These are phyloP conservation scores for Callospermophilus lateralis DNA, from an alignment of 2,113 vertebrate species.

Conservation along the genomic window DNA sequence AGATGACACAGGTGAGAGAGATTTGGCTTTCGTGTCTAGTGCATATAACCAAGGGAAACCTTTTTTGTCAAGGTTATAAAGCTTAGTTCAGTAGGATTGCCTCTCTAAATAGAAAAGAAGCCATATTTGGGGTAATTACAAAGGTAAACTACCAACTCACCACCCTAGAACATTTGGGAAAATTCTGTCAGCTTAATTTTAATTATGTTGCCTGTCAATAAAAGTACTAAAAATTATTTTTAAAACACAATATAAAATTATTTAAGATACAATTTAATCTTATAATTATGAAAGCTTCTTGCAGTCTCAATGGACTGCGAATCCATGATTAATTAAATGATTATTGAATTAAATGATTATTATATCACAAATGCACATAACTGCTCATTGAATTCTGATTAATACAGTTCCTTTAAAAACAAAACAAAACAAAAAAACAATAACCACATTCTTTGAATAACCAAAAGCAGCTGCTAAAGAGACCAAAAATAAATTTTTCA, in stretches of 20 bases:
- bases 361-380: not conserved
- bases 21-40: constrained; percentile 44
- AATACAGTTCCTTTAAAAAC: constrained; percentile 40
- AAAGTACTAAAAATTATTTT: constrained; percentile 45
- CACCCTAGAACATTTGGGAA: constrained; percentile 33
- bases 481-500: constrained; percentile 33
- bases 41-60: constrained; percentile 6
- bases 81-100: constrained; percentile 10
- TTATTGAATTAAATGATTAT: constrained; percentile 60
- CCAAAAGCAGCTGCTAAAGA: constrained; percentile 39
- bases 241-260: constrained; percentile 25
- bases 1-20: constrained; percentile 27
- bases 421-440: not conserved
- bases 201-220: constrained; percentile 60
- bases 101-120: constrained; percentile 36
- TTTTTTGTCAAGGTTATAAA: constrained; percentile 36
- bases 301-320: not conserved
- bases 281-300: constrained; percentile 42
- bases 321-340: not conserved
- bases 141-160: constrained; percentile 35
- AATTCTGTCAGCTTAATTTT: constrained; percentile 52
- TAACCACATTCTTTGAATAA: constrained; percentile 42
- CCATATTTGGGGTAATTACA: constrained; percentile 7
- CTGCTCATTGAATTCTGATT: constrained; percentile 26
- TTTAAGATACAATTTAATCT: constrained; percentile 59